phyloP scores from a whole-genome alignment of 2,113 vertebrate species.

The Tapirus terrestris region DNA sequence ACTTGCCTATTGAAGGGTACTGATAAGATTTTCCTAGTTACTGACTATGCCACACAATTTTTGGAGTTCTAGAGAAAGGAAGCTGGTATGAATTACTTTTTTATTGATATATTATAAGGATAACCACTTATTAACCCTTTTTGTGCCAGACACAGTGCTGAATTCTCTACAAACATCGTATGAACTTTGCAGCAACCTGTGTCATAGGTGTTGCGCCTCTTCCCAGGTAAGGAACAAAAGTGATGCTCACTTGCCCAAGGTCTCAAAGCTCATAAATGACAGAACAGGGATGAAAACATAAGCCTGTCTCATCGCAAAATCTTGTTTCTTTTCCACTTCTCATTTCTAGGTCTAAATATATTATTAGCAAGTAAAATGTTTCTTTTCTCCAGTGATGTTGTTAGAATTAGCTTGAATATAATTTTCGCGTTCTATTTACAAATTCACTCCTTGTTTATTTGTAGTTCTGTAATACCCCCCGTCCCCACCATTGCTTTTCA shows the following conservation, averaged over 20 bases:
- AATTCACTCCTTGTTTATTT: not conserved
- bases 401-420: slow-evolving; percentile 45
- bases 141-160: not conserved
- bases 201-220: not conserved
- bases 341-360: slow-evolving; percentile 22
- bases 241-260: not conserved
- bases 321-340: not conserved
- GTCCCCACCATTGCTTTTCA: not conserved
- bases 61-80: not conserved
- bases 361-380: not conserved
- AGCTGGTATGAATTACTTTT: not conserved
- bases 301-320: not conserved
- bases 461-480: not conserved
- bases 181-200: not conserved
- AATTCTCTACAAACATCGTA: not conserved
- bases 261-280: not conserved
- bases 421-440: not conserved
- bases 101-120: not conserved
- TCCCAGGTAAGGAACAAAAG: not conserved
- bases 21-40: not conserved
- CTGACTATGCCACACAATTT: not conserved
- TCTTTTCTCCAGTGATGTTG: not conserved
- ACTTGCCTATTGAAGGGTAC: not conserved
- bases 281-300: not conserved
- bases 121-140: not conserved